Conservation (phyloP, 2,888 invertebrate species). For the Drosophila infuscata region DNA sequence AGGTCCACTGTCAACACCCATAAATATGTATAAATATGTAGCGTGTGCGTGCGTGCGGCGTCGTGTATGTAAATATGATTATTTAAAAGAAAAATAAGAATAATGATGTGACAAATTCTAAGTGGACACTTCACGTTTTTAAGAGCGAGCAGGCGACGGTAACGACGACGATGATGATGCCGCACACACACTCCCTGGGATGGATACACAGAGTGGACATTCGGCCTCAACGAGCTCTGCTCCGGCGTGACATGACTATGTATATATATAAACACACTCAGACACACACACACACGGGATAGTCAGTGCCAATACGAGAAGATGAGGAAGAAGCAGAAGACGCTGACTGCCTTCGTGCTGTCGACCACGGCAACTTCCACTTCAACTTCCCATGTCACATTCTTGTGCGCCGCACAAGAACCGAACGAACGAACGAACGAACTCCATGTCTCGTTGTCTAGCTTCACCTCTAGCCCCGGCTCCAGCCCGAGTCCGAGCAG, state of each 20-base stretch:
- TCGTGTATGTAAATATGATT: constrained; percentile 66
- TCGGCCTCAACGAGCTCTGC: constrained; percentile 40
- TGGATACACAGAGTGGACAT: constrained; percentile 52
- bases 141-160: constrained; percentile 43
- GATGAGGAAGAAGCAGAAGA: constrained; percentile 23
- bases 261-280: constrained; percentile 32
- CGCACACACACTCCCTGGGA: constrained; percentile 29
- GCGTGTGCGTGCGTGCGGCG: constrained; percentile 5
- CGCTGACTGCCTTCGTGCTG: constrained; percentile 56
- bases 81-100: constrained; percentile 80
- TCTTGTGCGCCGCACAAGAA: constrained; percentile 66
- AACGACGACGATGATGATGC: constrained; percentile 36
- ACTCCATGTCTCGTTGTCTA: constrained; percentile 49
- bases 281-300: constrained; percentile 1
- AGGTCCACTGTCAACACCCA: constrained; percentile 18
- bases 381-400: constrained; percentile 74
- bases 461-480: neutral
- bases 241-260: constrained; percentile 53
- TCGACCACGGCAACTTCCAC: constrained; percentile 63
- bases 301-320: constrained; percentile 45
- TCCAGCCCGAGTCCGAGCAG: neutral
- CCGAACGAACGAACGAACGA: constrained; percentile 43
- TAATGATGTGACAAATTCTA: constrained; percentile 82
- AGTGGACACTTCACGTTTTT: constrained; percentile 73
- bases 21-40: constrained; percentile 8